Conservation (phyloP, 1,140 invertebrate species). For the Brachionus koreanus region DNA sequence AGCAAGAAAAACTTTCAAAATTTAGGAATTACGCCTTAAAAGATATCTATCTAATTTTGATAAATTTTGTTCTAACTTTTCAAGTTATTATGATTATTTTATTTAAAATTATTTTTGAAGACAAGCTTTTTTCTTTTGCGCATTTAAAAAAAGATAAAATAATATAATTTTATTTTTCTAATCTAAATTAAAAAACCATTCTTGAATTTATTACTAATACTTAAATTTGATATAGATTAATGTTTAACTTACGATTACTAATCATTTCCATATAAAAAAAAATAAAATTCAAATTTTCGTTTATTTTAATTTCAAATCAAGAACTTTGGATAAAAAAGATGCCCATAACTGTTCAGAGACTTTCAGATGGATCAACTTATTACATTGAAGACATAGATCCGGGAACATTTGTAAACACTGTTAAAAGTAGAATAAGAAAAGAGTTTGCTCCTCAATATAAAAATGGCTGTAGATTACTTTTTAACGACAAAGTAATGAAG, state of each 20-base stretch:
- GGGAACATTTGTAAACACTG: background rate
- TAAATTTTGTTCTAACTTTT: too few species aligned
- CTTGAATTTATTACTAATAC: too few species aligned
- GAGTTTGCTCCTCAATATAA: slow-evolving; percentile 29
- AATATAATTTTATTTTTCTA: too few species aligned
- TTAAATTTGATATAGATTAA: too few species aligned
- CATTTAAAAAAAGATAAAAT: background rate
- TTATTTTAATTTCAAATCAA: background rate
- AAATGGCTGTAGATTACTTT: slow-evolving; percentile 27
- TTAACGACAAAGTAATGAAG: slow-evolving; percentile 21
- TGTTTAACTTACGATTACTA: background rate
- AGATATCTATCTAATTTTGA: too few species aligned
- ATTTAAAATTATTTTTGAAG: too few species aligned
- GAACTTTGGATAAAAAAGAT: background rate
- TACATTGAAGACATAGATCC: background rate
- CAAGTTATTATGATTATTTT: too few species aligned
- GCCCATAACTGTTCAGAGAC: slow-evolving; percentile 8
- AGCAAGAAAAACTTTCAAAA: too few species aligned
- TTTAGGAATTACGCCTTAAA: too few species aligned
- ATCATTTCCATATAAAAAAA: background rate
- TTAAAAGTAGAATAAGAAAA: slow-evolving; percentile 32
- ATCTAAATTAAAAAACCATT: too few species aligned
- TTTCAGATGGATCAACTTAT: slow-evolving; percentile 34
- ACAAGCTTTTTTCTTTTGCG: too few species aligned
- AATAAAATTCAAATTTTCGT: background rate